These are phyloP conservation scores for Cynaeus angustus DNA, from an alignment of 2,888 invertebrate species.

Conservation along the genomic window DNA sequence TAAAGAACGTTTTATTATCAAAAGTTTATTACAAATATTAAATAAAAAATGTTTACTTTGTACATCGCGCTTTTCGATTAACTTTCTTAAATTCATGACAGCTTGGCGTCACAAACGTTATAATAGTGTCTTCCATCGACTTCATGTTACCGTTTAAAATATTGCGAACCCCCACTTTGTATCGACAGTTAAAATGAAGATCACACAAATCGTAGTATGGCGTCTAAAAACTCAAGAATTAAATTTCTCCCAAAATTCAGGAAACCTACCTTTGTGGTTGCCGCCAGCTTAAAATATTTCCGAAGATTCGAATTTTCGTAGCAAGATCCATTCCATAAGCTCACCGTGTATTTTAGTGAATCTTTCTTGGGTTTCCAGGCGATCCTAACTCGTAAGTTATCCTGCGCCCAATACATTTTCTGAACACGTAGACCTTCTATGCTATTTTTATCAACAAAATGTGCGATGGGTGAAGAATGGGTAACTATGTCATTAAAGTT, in stretches of 20 bases:
- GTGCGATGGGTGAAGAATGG: conserved; percentile 42
- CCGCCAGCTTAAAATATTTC: conserved; percentile 72
- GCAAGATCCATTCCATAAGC: conserved; percentile 68
- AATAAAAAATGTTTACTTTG: conserved; percentile 16
- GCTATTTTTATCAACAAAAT: conserved; percentile 49
- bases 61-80: conserved; percentile 18
- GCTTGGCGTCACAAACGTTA: conserved; percentile 12
- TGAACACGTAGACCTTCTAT: conserved; percentile 66
- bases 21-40: conserved; percentile 4
- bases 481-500: conserved; percentile 24
- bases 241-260: conserved; percentile 1
- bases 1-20: not conserved
- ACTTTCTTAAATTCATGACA: conserved; percentile 15
- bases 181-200: conserved; percentile 75
- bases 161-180: conserved; percentile 74
- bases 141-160: conserved; percentile 55
- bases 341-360: conserved; percentile 64
- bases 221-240: conserved; percentile 68
- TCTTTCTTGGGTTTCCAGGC: conserved; percentile 64
- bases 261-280: conserved; percentile 73
- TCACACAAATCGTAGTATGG: conserved; percentile 75
- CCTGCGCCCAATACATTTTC: conserved; percentile 66
- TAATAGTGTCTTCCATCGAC: conserved; percentile 9
- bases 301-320: conserved; percentile 69
- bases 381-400: conserved; percentile 66